phyloP scores from a whole-genome alignment of 2,113 vertebrate species.

The Cyprinus carpio region DNA sequence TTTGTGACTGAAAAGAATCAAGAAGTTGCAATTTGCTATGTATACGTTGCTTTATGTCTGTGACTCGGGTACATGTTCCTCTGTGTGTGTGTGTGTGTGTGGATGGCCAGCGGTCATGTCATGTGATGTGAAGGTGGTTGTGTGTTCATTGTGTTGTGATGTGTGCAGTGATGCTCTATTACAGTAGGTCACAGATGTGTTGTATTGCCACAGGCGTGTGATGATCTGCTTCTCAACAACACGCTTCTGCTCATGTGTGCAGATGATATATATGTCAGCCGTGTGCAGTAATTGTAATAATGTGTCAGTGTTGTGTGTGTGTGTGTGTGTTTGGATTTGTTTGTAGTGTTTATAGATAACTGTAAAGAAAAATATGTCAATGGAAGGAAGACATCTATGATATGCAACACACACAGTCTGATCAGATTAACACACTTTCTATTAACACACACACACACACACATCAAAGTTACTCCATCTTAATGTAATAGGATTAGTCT shows the following conservation, averaged over 20 bases:
- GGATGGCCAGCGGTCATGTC: neutral
- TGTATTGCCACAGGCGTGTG: neutral
- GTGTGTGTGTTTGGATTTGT: neutral
- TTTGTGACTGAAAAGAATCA: no score
- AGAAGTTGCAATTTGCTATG: no score
- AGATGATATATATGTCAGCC: neutral
- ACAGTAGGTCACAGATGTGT: neutral
- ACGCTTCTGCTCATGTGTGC: neutral
- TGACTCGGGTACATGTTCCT: no score
- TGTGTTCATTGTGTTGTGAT: neutral
- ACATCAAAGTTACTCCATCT: conserved; percentile 8
- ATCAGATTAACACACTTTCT: neutral
- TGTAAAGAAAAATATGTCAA: neutral
- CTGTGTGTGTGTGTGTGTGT: no score
- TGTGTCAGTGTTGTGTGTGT: neutral
- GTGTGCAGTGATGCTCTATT: neutral
- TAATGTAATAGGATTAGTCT: conserved; percentile 24
- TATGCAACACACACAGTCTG: neutral
- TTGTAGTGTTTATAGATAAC: neutral
- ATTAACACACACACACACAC: neutral
- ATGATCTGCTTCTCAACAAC: neutral
- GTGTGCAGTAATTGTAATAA: neutral
- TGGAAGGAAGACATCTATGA: neutral
- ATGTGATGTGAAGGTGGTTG: neutral
- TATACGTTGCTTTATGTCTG: no score